Percentiles rank a stretch among this genome's conserved stretches.
Evolutionary conservation across 2,888 invertebrate species (phyloP).

Genomic region (Lasioglossum leucozonium): DNA sequence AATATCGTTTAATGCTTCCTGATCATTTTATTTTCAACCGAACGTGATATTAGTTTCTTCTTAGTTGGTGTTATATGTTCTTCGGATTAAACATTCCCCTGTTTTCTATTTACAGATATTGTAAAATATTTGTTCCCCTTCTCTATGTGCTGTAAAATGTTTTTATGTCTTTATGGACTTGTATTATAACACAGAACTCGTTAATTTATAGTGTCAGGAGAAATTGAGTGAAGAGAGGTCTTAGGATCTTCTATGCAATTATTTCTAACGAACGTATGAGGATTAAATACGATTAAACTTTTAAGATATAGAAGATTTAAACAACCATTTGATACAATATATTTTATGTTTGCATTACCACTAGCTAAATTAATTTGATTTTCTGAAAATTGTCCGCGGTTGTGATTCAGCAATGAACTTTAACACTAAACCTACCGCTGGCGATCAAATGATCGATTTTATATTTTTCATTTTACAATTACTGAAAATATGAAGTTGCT

Average conservation of each 20-base stretch:
- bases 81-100: not conserved
- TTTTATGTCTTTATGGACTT: not conserved
- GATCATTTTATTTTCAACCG: not conserved
- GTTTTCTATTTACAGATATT: not conserved
- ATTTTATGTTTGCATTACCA: not conserved
- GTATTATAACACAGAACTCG: not conserved
- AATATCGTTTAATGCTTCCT: not conserved
- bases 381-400: not conserved
- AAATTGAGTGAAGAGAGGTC: not conserved
- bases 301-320: not conserved
- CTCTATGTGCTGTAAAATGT: not conserved
- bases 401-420: not conserved
- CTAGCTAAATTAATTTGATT: not conserved
- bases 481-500: too few species aligned
- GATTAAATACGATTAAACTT: not conserved
- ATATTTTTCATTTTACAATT: too few species aligned
- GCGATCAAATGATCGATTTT: too few species aligned
- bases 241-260: not conserved
- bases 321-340: not conserved
- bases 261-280: not conserved
- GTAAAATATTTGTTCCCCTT: not conserved
- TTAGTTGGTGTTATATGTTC: not conserved
- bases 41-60: not conserved
- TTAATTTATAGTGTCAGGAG: not conserved
- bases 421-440: too few species aligned